Base-by-base conservation (phyloP, 2,888 invertebrate genomes). In the Amphiduros pacificus region DNA sequence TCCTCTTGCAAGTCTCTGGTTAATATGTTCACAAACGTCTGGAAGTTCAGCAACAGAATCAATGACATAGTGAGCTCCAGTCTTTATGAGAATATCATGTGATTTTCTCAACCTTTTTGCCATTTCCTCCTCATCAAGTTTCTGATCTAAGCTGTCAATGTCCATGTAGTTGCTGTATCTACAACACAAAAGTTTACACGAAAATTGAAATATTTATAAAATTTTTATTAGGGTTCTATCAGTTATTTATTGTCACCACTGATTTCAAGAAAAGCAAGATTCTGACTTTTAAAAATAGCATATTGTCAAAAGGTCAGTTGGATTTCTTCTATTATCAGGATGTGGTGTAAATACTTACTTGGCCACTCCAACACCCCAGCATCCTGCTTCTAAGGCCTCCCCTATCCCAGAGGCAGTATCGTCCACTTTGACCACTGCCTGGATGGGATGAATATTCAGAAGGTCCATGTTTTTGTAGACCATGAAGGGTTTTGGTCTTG, bases 311-410 rank as follows among this genome's bases (percentile, higher is more conserved):
- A n/a, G n/a, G n/a, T n/a, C n/a, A n/a, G n/a, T n/a, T n/a, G n/a
- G n/a, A n/a, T n/a, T n/a, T n/a, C n/a, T n/a, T n/a, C n/a, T n/a
- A n/a, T n/a, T n/a, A n/a, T n/a, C n/a, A n/a, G n/a, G n/a, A n/a
- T n/a, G n/a, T n/a, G n/a, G n/a, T n/a, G n/a, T n/a, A n/a, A n/a
- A n/a, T n/a, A n/a, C n/a, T n/a, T n/a, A n/a, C n/a, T n/a, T 67
- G 4, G 81, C 76, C 54, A 83, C 78, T 28, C 80, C 83, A 3
- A 83, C 79, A 1, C 78, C 79, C 83, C 83, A 83, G 63, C 82
- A 82, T 0, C 83, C 82, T 1, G 81, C 83, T 28, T 77, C 70
- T 3, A 78, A 67, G 6, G 81, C 83, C 67, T 83, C 83, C 3
- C 74, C 73, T 2, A 83, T 73, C 17, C 82, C 82, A 20, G 75